phyloP scores from a whole-genome alignment of 2,888 invertebrate species.

The Tetheella fluctuosa region DNA sequence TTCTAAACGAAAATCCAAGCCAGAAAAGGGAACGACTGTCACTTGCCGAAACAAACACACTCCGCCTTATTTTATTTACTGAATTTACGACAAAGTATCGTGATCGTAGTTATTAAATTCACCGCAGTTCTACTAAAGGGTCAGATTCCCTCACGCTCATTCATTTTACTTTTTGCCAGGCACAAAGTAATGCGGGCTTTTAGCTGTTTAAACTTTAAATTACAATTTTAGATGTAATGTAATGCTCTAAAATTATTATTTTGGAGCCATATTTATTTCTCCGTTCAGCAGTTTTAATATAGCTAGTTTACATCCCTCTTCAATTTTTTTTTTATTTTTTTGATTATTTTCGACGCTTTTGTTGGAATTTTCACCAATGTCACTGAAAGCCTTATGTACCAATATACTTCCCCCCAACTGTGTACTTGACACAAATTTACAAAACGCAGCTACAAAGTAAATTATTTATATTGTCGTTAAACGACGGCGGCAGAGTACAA shows the following conservation, averaged over 20 bases:
- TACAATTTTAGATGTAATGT: not conserved
- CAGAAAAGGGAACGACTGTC: constrained; percentile 32
- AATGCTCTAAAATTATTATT: too few relatives aligned
- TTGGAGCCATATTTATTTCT: not conserved
- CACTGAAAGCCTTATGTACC: too few relatives aligned
- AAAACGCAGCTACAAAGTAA: not conserved
- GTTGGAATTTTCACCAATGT: too few relatives aligned
- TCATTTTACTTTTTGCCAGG: not conserved
- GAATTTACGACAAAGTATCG: not conserved
- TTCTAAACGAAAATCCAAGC: constrained; percentile 33
- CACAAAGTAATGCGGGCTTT: not conserved
- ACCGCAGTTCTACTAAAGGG: constrained; percentile 16
- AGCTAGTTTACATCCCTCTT: not conserved
- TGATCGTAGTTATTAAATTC: not conserved
- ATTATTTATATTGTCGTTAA: constrained; percentile 4
- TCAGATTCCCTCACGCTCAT: constrained; percentile 20
- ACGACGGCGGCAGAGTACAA: constrained; percentile 38
- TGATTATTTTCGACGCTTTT: too few relatives aligned
- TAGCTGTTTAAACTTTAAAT: not conserved
- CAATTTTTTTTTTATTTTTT: too few relatives aligned
- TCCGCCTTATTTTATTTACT: not conserved
- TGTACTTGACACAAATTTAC: not conserved
- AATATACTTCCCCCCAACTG: too few relatives aligned
- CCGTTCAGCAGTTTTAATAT: not conserved
- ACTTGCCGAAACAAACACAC: constrained; percentile 15